Evolutionary conservation across 1,140 invertebrate genomes (phyloP).

Genomic region (Brachionus sp.): DNA sequence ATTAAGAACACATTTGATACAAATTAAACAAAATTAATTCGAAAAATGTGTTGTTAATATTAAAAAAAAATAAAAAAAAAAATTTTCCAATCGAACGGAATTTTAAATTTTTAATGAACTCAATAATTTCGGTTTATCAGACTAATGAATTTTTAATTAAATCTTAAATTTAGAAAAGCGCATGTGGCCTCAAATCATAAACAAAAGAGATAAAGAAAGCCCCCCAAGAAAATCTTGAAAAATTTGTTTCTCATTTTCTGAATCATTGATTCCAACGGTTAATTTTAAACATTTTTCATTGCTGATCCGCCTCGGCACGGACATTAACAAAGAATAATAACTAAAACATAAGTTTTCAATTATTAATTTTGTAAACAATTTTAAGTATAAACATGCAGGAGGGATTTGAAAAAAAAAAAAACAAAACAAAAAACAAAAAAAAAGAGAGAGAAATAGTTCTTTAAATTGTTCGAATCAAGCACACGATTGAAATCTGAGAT

Average conservation of each 20-base stretch:
- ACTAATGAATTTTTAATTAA: conserved; percentile 41
- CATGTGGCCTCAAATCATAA: conserved; percentile 26
- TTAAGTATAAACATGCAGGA: conserved; percentile 11
- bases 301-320: conserved; percentile 12
- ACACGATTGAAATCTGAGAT: conserved; percentile 34
- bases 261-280: conserved; percentile 41
- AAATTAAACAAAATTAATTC: conserved; percentile 21
- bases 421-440: not conserved
- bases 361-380: conserved; percentile 16
- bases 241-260: not conserved
- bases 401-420: not conserved
- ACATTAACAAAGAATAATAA: not conserved
- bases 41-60: conserved; percentile 26
- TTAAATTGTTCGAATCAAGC: not conserved
- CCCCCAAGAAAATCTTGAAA: not conserved
- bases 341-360: conserved; percentile 40
- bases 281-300: conserved; percentile 16
- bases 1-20: not conserved
- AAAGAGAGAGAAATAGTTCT: not conserved
- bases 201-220: not conserved
- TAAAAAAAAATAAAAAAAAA: not conserved
- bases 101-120: conserved; percentile 34
- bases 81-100: conserved; percentile 14
- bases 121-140: not conserved
- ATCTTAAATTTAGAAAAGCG: conserved; percentile 22